Conservation (phyloP, 2,113 vertebrate species). For the Grammomys dolichurus region DNA sequence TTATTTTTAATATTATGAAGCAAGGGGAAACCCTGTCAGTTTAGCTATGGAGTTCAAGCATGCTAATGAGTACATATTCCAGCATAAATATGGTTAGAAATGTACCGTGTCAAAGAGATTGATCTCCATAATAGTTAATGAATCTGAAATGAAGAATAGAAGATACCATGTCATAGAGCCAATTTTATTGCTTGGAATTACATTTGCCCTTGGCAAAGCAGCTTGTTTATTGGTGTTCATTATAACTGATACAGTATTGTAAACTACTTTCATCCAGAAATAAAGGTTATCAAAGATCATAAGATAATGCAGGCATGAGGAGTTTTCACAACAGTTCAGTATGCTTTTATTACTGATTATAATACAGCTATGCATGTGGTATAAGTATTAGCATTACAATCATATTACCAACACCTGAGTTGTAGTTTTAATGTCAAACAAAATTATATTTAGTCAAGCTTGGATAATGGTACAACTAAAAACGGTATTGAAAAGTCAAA, state of each 20-base stretch:
- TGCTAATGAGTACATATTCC: conserved; percentile 82
- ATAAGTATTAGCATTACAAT: conserved; percentile 76
- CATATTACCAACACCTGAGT: conserved; percentile 72
- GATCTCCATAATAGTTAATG: conserved; percentile 85
- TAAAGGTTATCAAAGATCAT: conserved; percentile 82
- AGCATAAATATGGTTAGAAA: conserved; percentile 85
- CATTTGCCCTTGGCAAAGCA: conserved; percentile 77
- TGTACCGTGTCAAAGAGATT: conserved; percentile 83
- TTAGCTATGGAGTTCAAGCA: conserved; percentile 74
- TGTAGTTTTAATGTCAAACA: conserved; percentile 78
- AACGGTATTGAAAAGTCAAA: conserved; percentile 79
- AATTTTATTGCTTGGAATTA: conserved; percentile 76
- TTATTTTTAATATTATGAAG: conserved; percentile 66
- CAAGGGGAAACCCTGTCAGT: conserved; percentile 67
- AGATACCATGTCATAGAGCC: conserved; percentile 64
- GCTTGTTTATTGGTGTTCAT: conserved; percentile 73
- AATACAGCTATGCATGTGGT: conserved; percentile 70
- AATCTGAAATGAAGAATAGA: conserved; percentile 81
- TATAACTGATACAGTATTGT: conserved; percentile 70
- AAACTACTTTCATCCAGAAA: conserved; percentile 74
- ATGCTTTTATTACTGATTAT: conserved; percentile 74
- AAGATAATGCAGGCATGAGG: conserved; percentile 64
- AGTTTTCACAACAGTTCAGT: conserved; percentile 77
- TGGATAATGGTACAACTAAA: conserved; percentile 69
- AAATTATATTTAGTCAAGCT: conserved; percentile 77